Conservation (phyloP, 1,140 invertebrate genomes). For the Trissolcus basalis region DNA sequence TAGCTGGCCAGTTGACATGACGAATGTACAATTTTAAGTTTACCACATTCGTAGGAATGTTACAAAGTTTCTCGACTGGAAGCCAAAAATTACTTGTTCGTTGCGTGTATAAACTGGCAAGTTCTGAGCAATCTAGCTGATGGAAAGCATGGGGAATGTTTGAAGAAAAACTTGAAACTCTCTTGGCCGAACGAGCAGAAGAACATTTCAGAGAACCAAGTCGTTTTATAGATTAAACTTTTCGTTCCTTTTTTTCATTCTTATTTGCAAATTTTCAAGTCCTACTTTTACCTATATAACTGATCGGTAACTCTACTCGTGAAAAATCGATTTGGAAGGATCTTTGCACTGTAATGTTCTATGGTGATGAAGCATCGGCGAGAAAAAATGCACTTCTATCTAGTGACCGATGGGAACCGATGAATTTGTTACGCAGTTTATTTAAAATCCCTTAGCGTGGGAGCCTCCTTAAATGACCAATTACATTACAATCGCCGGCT, state of each 20-base stretch:
- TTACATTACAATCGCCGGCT: too few species aligned
- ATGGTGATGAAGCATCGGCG: constrained; percentile 24
- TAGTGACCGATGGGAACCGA: constrained; percentile 17
- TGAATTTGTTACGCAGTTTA: constrained; percentile 34
- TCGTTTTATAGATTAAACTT: too few species aligned
- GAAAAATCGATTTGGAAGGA: constrained; percentile 27
- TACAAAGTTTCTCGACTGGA: too few species aligned
- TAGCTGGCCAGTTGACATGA: too few species aligned
- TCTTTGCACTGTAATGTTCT: constrained; percentile 27
- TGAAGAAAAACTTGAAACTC: constrained; percentile 1
- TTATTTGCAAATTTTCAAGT: constrained; percentile 2
- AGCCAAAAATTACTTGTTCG: too few species aligned
- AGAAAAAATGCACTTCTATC: constrained; percentile 28
- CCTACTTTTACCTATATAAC: constrained; percentile 33
- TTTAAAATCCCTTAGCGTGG: constrained; percentile 22
- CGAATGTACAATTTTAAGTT: too few species aligned
- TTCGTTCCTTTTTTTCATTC: too few species aligned
- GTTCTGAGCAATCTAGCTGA: constrained; percentile 11
- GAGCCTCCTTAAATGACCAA: constrained; percentile 5
- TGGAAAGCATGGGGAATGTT: constrained; percentile 11
- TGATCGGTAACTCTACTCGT: constrained; percentile 27
- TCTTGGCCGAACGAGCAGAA: too few species aligned
- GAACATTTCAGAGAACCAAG: too few species aligned
- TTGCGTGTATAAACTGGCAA: constrained; percentile 17
- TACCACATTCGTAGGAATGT: too few species aligned